Evolutionary conservation across 2,797 vertebrate species (phyloP).

Genomic region (Cirrhinus mrigala): DNA sequence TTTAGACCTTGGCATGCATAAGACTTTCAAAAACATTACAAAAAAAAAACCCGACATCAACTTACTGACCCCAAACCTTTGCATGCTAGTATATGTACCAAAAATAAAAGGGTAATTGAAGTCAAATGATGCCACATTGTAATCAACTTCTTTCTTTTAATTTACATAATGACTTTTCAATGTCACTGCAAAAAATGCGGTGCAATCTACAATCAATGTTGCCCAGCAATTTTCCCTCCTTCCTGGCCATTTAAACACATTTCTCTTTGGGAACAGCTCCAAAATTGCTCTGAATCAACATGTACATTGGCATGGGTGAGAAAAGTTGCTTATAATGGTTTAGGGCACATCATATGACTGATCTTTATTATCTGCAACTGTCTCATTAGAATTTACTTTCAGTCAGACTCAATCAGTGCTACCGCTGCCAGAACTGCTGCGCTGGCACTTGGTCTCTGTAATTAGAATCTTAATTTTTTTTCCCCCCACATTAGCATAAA

Average conservation of each 20-base stretch:
- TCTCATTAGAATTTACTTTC: constrained; percentile 33
- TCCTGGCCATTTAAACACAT: constrained; percentile 4
- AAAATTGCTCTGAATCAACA: background rate
- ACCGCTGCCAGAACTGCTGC: constrained; percentile 38
- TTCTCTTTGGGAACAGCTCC: background rate
- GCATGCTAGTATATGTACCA: background rate
- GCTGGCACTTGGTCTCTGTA: constrained; percentile 55
- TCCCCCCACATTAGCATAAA: constrained; percentile 44
- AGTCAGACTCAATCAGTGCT: constrained; percentile 40
- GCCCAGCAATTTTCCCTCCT: background rate
- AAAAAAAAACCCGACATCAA: background rate
- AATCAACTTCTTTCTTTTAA: background rate
- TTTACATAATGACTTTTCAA: constrained; percentile 20
- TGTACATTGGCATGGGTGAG: constrained; percentile 54
- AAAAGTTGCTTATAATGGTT: constrained; percentile 50
- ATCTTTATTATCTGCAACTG: constrained; percentile 42
- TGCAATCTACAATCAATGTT: constrained; percentile 27
- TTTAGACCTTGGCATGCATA: background rate
- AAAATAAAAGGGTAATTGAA: background rate
- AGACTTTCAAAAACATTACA: background rate
- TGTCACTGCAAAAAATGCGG: background rate
- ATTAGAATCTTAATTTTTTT: constrained; percentile 63
- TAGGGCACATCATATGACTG: constrained; percentile 32
- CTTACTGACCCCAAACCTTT: background rate
- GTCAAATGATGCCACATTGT: constrained; percentile 4